Base-by-base conservation (phyloP, 2,797 vertebrate species). In the Sebastiscus tertius region DNA sequence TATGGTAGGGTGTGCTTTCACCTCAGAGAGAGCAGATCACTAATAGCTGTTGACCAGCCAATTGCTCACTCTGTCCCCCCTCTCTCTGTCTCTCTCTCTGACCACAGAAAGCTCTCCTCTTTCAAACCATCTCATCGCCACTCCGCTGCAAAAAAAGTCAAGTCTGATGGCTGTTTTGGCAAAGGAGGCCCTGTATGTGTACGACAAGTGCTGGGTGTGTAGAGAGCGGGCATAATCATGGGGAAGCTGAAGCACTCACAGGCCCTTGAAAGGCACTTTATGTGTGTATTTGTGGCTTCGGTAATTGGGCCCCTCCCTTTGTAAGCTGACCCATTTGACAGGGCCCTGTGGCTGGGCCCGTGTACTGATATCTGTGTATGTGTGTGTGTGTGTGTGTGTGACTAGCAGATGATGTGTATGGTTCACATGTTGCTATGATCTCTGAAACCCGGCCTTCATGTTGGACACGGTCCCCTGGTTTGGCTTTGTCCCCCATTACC, bases 121-220 rank as follows among this genome's bases (percentile, higher is more conserved):
- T 81, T 83, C 75, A 82, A 82, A 83, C 65, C 80, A 69, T 56
- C 70, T 78, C 78, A 66, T 33, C 26, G 4, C 72, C 72, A 11
- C 60, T 81, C 63, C 3, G 29, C 77, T 73, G 66, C 70, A 70
- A 46, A 72, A 81, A 72, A 83, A 81, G 84, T 88, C 81, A 62
- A 39, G 52, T 84, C 79, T 89, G 91, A 91, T 92, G 83, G 90
- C 77, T 93, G 86, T 91, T 93, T 88, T 93, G 93, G 89, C 92
- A 89, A 78, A 76, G 76, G 61, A 68, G 81, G 72, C 64, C 71
- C 80, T 83, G 80, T 77, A 34, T 82, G 87, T 81, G 81, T 80
- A 77, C 4, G 22, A 81, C 90, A 88, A 93, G 88, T 89, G 82
- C 85, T 85, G 89, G 75, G 85, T 88, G 88, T 86, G 89, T 85